phyloP scores from a whole-genome alignment of 1,140 invertebrate species.

The Trinorchestia longiramus region DNA sequence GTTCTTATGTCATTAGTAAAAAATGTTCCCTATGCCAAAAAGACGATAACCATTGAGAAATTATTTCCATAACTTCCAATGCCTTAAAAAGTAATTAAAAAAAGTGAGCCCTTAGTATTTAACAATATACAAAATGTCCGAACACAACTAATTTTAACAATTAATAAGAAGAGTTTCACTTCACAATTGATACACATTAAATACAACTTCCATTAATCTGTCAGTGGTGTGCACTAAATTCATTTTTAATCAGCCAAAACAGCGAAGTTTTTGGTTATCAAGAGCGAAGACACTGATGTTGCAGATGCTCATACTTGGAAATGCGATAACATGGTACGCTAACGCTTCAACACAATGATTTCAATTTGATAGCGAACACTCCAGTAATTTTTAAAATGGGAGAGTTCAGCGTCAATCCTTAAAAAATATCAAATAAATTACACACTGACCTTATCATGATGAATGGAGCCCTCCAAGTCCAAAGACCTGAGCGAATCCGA shows the following conservation, averaged over 20 bases:
- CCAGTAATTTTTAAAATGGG: neutral
- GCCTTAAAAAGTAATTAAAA: neutral
- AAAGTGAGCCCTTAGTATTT: neutral
- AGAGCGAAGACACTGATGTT: neutral
- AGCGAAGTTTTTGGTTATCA: neutral
- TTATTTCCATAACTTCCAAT: too few species aligned
- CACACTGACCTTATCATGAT: conserved; percentile 17
- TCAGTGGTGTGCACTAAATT: too few species aligned
- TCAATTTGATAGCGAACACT: too few species aligned
- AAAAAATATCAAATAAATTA: neutral
- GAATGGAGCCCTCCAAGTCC: conserved; percentile 44
- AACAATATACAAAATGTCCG: too few species aligned
- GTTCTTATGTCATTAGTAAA: too few species aligned
- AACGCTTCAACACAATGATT: neutral
- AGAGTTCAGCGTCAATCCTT: neutral
- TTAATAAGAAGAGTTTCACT: neutral
- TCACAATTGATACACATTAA: neutral
- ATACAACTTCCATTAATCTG: neutral
- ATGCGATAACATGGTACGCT: neutral
- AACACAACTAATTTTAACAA: neutral
- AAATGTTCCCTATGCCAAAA: too few species aligned
- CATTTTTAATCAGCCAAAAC: too few species aligned
- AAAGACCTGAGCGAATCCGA: conserved; percentile 24
- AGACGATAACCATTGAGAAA: too few species aligned
- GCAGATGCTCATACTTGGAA: neutral